Conservation (phyloP, 2,797 vertebrate genomes). For the Parauchenoglanis ngamensis region DNA sequence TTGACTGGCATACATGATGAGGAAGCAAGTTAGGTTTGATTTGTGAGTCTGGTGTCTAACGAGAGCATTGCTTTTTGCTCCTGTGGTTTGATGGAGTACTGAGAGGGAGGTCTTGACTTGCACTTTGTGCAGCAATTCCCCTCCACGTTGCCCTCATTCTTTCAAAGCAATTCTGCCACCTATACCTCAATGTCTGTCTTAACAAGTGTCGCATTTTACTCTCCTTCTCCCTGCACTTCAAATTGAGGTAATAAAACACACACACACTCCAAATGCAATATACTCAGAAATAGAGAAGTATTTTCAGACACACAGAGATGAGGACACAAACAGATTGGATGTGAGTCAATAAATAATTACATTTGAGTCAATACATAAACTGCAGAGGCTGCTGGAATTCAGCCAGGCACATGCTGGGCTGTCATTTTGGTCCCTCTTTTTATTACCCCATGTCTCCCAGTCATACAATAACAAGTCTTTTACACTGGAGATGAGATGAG, state of each 20-base stretch:
- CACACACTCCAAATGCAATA: neutral
- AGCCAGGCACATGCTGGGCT: neutral
- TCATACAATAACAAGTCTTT: constrained; percentile 3
- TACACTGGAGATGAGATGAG: neutral
- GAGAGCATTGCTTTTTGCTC: constrained; percentile 25
- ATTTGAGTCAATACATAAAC: constrained; percentile 13
- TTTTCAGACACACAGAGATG: neutral
- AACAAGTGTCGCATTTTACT: constrained; percentile 26
- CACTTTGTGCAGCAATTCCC: constrained; percentile 54
- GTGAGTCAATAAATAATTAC: constrained; percentile 11
- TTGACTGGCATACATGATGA: constrained; percentile 2
- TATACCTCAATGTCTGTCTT: constrained; percentile 52
- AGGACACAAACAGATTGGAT: neutral
- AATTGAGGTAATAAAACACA: constrained; percentile 48
- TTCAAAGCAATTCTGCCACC: constrained; percentile 64
- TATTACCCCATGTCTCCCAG: neutral
- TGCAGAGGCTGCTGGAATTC: neutral
- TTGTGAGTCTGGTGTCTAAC: neutral
- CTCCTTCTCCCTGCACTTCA: neutral
- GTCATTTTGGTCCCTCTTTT: neutral
- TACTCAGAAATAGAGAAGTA: neutral
- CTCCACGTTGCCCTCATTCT: constrained; percentile 71
- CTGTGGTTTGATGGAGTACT: constrained; percentile 66
- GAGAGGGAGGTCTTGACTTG: constrained; percentile 67
- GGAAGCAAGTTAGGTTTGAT: constrained; percentile 16